Evolutionary conservation across 2,888 invertebrate genomes (phyloP), one percentile per base, ranked within the genome.

Genomic region (Pristionchus mayeri): DNA sequence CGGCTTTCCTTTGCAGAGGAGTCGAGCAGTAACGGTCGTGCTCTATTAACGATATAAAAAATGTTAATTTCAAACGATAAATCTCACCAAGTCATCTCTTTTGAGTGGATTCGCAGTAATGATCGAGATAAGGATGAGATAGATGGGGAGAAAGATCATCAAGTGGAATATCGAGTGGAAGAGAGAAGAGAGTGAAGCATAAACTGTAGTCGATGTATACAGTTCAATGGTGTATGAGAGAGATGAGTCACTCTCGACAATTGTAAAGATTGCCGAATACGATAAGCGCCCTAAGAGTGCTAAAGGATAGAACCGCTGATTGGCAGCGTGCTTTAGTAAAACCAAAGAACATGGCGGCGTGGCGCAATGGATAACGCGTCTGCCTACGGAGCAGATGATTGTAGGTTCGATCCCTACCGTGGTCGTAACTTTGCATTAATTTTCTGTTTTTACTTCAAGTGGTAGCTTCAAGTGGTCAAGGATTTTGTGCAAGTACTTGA

Each of bases 361-460:
- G 86, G 88, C 88, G 86, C 86, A 88, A 87, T 88, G 88, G 88
- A 88, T 86, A 88, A 88, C 86, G 91, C 92, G 92, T 92, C 92
- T 89, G 91, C 88, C 92, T 91, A 92, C 92, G 92, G 90, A 92
- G 89, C 92, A 89, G 92, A 91, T 92, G 92, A 92, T 92, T 92
- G 90, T 88, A 91, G 92, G 91, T 92, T 92, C 92, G 92, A 92
- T 88, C 90, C 91, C 92, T 91, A 91, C 86, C 88, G 84, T 82
- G 85, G 86, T 87, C 87, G 87, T 13, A 48, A 78, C 18, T 27
- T 78, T 44, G 44, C 44, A 44, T 44, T 9, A 44, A 44, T n/a
- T n/a, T n/a, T n/a, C n/a, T n/a, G n/a, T n/a, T n/a, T n/a, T n/a
- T n/a, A n/a, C n/a, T n/a, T n/a, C n/a, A n/a, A n/a, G n/a, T n/a